phyloP scores from a whole-genome alignment of 1,140 invertebrate species.

The Caenorhabditis remanei region DNA sequence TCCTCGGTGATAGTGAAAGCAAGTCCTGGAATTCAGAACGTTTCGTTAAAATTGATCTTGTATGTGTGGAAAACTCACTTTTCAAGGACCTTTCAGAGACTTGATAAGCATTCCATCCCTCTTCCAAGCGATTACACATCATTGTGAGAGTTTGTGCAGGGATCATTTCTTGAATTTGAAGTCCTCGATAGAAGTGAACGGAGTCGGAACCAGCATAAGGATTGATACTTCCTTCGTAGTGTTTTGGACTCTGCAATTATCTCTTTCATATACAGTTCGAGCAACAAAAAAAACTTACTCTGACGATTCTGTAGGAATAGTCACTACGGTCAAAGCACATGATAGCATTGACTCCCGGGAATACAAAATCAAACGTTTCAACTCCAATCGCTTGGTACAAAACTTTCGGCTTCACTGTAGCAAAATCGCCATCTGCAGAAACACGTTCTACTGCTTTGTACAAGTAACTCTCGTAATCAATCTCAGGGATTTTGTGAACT shows the following conservation, averaged over 20 bases:
- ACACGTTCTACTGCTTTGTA: slow-evolving; percentile 32
- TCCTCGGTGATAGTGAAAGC: slow-evolving; percentile 12
- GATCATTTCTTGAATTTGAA: slow-evolving; percentile 47
- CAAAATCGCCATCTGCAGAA: neutral
- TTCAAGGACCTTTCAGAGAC: neutral
- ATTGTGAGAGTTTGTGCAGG: slow-evolving; percentile 23
- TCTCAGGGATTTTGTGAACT: neutral
- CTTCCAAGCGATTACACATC: slow-evolving; percentile 29
- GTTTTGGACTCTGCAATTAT: slow-evolving; percentile 27
- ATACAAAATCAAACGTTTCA: slow-evolving; percentile 13
- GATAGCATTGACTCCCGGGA: slow-evolving; percentile 37
- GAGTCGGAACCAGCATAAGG: slow-evolving; percentile 23
- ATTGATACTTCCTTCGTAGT: slow-evolving; percentile 44
- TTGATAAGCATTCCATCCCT: slow-evolving; percentile 43
- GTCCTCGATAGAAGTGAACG: neutral
- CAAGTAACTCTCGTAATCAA: slow-evolving; percentile 4
- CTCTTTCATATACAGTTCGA: neutral
- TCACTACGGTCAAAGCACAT: slow-evolving; percentile 5
- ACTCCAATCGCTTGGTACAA: neutral
- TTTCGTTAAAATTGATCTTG: neutral
- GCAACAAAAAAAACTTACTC: neutral
- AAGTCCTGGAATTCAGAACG: neutral
- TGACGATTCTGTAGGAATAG: neutral
- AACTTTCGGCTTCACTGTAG: neutral
- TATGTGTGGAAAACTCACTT: neutral